phyloP scores from a whole-genome alignment of 2,888 invertebrate species.

The Autographa gamma region DNA sequence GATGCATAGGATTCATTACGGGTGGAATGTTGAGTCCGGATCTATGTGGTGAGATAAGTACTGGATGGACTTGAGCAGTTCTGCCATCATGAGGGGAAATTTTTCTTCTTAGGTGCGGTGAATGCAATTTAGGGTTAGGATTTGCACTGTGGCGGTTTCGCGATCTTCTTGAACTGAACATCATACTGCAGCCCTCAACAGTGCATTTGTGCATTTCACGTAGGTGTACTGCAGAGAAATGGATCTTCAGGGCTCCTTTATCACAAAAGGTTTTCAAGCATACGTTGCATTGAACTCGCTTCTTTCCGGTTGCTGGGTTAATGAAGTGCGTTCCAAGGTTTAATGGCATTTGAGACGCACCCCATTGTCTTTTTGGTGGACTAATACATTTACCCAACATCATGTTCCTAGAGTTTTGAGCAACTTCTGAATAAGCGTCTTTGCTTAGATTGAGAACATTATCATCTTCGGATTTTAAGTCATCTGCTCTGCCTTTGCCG shows the following conservation, averaged over 20 bases:
- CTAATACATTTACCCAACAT: constrained; percentile 91
- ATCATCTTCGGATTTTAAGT: constrained; percentile 77
- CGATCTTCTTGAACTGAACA: constrained; percentile 98
- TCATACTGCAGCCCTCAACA: constrained; percentile 99
- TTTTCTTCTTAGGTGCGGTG: constrained; percentile 97
- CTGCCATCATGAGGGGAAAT: constrained; percentile 98
- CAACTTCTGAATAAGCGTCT: constrained; percentile 78
- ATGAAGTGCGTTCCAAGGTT: constrained; percentile 97
- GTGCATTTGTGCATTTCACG: constrained; percentile 99
- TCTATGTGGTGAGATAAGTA: constrained; percentile 92
- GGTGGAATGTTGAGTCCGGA: constrained; percentile 91
- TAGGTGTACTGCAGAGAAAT: constrained; percentile 99
- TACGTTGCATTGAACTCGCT: constrained; percentile 99
- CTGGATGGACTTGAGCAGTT: constrained; percentile 95
- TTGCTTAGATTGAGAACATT: constrained; percentile 86
- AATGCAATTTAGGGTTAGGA: constrained; percentile 99
- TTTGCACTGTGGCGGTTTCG: constrained; percentile 99
- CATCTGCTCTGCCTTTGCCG: constrained; percentile 74
- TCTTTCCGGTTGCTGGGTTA: constrained; percentile 97
- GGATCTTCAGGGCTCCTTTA: constrained; percentile 99
- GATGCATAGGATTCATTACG: constrained; percentile 92
- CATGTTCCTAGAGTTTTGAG: constrained; percentile 83
- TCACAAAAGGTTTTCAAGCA: constrained; percentile 99
- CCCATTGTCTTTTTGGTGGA: constrained; percentile 94
- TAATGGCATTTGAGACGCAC: constrained; percentile 92